Conservation (phyloP, 2,888 invertebrate genomes). For the Agelastica alni region DNA sequence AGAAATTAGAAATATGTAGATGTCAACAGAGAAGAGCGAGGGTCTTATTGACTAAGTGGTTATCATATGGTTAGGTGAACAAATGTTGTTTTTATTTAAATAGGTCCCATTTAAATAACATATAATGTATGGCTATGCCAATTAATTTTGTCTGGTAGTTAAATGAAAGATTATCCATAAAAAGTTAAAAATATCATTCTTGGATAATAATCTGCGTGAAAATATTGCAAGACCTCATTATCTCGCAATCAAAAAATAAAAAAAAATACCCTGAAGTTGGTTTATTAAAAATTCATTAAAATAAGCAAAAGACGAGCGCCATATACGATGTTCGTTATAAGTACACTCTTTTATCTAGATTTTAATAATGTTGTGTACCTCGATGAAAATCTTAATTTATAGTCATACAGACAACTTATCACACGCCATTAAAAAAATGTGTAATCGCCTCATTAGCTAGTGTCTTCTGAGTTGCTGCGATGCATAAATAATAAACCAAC, state of each 20-base stretch:
- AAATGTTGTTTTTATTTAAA: no score
- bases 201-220: slow-evolving; percentile 3
- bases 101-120: no score
- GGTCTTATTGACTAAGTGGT: no score
- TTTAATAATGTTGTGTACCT: slow-evolving; percentile 21
- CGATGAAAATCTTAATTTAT: slow-evolving; percentile 28
- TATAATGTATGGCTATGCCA: no score
- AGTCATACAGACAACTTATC: slow-evolving; percentile 20
- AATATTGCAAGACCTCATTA: slow-evolving; percentile 14
- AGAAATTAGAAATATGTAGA: no score
- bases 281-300: slow-evolving; percentile 13
- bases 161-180: no score
- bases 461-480: not conserved
- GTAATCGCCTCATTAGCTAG: slow-evolving; percentile 18
- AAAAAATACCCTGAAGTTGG: slow-evolving; percentile 4
- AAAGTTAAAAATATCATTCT: no score
- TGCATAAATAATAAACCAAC: slow-evolving; percentile 3
- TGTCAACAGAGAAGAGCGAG: no score
- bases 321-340: slow-evolving; percentile 25
- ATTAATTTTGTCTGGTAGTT: no score
- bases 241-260: slow-evolving; percentile 17
- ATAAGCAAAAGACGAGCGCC: slow-evolving; percentile 17
- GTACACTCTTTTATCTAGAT: slow-evolving; percentile 31
- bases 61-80: no score
- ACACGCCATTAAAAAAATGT: slow-evolving; percentile 19